A percentile compares a stretch with the other conserved stretches of the same genome.
phyloP scores from a whole-genome alignment of 2,888 invertebrate species.

The Artemia sinica region DNA sequence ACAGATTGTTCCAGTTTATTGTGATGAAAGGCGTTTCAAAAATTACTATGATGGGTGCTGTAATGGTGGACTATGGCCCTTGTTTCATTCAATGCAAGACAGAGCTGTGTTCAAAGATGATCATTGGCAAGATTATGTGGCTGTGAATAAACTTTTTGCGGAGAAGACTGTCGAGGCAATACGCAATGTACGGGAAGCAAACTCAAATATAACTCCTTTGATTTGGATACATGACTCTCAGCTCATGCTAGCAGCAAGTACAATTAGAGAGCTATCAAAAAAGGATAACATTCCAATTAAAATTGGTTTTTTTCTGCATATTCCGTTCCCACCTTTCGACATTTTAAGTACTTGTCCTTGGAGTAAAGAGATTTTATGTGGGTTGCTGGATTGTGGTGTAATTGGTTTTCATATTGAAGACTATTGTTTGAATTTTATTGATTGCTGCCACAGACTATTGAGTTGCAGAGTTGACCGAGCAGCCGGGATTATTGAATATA shows the following conservation, averaged over 20 bases:
- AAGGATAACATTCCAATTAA: conserved; percentile 31
- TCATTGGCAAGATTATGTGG: conserved; percentile 29
- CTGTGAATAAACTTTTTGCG: conserved; percentile 32
- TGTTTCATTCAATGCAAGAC: conserved; percentile 34
- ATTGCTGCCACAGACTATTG: conserved; percentile 62
- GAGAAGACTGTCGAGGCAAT: conserved; percentile 30
- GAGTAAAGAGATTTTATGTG: conserved; percentile 32
- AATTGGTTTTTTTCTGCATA: conserved; percentile 38
- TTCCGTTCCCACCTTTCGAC: conserved; percentile 38
- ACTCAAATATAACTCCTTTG: conserved; percentile 29
- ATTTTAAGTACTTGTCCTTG: conserved; percentile 35
- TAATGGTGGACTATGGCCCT: conserved; percentile 34
- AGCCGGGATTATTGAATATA: conserved; percentile 66
- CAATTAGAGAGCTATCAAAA: conserved; percentile 33
- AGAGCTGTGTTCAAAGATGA: conserved; percentile 31
- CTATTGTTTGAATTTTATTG: conserved; percentile 76
- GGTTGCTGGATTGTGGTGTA: conserved; percentile 63
- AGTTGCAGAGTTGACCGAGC: conserved; percentile 76
- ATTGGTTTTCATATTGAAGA: conserved; percentile 81
- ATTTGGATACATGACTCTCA: conserved; percentile 40
- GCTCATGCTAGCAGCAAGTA: conserved; percentile 35
- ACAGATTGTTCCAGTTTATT: conserved; percentile 31
- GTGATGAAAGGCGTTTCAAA: conserved; percentile 30
- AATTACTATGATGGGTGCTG: conserved; percentile 34
- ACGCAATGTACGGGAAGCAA: conserved; percentile 29